phyloP scores from a whole-genome alignment of 2,797 vertebrate genomes.

The Intellagama lesueurii region DNA sequence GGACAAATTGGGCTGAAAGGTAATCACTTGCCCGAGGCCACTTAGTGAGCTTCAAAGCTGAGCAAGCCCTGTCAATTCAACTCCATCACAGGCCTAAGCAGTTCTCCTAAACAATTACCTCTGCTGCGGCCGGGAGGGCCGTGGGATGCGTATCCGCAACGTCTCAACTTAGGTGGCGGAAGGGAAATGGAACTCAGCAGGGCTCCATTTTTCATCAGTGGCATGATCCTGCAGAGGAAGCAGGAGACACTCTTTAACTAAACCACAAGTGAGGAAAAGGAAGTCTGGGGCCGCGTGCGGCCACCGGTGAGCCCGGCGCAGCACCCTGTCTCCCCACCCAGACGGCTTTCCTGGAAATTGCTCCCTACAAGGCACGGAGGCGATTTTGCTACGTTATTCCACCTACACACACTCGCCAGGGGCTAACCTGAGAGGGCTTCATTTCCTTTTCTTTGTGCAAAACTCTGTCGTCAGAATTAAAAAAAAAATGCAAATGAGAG shows the following conservation, averaged over 20 bases:
- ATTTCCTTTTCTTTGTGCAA: not conserved
- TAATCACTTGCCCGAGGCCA: not conserved
- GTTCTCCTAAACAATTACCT: not conserved
- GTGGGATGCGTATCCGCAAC: not conserved
- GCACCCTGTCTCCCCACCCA: too few relatives aligned
- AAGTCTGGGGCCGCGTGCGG: too few relatives aligned
- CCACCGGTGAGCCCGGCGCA: too few relatives aligned
- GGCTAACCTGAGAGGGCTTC: not conserved
- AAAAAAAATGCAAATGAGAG: not conserved
- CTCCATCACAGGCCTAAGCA: not conserved
- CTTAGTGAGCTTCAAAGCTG: not conserved
- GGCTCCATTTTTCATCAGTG: not conserved
- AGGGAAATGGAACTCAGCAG: not conserved
- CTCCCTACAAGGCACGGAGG: too few relatives aligned
- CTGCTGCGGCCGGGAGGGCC: not conserved
- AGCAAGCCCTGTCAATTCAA: not conserved
- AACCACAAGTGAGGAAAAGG: too few relatives aligned
- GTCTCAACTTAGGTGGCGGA: not conserved
- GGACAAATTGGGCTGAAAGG: not conserved
- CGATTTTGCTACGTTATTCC: not conserved
- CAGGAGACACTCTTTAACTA: too few relatives aligned
- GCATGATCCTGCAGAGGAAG: not conserved
- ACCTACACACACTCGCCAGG: not conserved
- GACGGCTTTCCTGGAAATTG: too few relatives aligned
- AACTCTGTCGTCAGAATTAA: not conserved